These are phyloP conservation scores for Ophion ventricosus DNA, from an alignment of 2,888 invertebrate genomes.

Conservation along the genomic window DNA sequence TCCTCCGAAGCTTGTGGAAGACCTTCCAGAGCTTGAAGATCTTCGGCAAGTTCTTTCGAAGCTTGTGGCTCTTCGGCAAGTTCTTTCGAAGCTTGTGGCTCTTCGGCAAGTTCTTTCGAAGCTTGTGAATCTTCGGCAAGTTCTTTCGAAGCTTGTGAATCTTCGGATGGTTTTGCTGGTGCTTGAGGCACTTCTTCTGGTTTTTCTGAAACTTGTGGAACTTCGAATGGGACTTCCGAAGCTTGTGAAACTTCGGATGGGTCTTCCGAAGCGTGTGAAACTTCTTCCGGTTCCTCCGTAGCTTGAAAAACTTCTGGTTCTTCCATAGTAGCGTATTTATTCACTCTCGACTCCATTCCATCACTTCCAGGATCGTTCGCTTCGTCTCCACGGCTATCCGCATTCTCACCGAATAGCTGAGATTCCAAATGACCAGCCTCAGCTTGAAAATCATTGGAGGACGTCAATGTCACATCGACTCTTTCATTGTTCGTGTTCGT, in stretches of 20 bases:
- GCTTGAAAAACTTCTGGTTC: background rate
- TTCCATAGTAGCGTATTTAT: conserved; percentile 55
- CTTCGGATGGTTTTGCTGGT: conserved; percentile 26
- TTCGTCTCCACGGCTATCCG: background rate
- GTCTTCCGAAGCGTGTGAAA: background rate
- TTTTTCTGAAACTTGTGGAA: too few relatives aligned
- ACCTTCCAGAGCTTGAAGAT: background rate
- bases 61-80: background rate
- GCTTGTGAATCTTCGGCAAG: too few relatives aligned
- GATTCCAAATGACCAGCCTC: background rate
- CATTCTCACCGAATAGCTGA: background rate
- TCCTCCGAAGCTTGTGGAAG: background rate
- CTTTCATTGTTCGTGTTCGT: conserved; percentile 11
- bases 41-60: background rate
- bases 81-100: background rate
- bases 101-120: too few relatives aligned
- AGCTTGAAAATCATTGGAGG: background rate
- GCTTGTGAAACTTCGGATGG: background rate
- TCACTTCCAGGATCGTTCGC: background rate
- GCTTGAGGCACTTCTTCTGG: too few relatives aligned
- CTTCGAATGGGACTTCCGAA: too few relatives aligned
- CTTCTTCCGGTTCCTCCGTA: background rate
- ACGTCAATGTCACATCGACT: background rate
- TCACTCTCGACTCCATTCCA: conserved; percentile 16
- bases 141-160: too few relatives aligned